phyloP scores from a whole-genome alignment of 2,113 vertebrate genomes.

The Micronycteris hirsuta region DNA sequence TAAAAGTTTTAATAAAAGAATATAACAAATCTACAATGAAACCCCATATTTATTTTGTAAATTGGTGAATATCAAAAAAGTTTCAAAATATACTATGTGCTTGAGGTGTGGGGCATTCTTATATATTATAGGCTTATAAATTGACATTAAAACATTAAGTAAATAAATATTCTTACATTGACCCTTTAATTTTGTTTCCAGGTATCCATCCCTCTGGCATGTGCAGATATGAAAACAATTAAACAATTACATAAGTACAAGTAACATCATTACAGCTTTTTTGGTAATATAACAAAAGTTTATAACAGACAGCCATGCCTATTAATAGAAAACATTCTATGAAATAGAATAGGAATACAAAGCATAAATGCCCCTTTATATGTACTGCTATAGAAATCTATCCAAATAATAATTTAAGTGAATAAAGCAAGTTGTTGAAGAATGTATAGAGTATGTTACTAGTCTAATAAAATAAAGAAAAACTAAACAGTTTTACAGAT shows the following conservation, averaged over 20 bases:
- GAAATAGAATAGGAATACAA: not conserved
- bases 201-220: not conserved
- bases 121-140: not conserved
- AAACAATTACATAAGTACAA: not conserved
- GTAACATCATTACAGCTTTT: not conserved
- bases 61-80: not conserved
- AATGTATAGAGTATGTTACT: not conserved
- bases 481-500: not conserved
- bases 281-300: not conserved
- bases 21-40: not conserved
- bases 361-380: not conserved
- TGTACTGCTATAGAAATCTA: not conserved
- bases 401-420: not conserved
- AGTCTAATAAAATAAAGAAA: not conserved
- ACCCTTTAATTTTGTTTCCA: not conserved
- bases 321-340: not conserved
- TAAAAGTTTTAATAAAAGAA: not conserved
- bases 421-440: not conserved
- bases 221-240: not conserved
- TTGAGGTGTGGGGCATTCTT: not conserved
- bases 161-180: not conserved
- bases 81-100: not conserved
- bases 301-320: not conserved
- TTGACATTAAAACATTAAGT: not conserved
- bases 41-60: not conserved